These are phyloP conservation scores for Cromileptes altivelis DNA, from an alignment of 2,113 vertebrate genomes.

Conservation along the genomic window DNA sequence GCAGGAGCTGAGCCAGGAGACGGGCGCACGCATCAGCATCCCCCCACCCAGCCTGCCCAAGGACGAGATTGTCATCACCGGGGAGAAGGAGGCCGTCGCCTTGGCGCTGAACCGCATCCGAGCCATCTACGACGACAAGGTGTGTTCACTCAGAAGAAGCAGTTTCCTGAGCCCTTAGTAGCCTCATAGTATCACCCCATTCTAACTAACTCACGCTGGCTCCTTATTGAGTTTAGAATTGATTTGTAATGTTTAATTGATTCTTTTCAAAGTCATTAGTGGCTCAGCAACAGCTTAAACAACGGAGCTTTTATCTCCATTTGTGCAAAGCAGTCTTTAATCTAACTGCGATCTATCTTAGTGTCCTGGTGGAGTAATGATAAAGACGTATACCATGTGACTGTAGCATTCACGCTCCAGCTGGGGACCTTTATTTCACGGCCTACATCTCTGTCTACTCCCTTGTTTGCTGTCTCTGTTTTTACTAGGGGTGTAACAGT, in stretches of 20 bases:
- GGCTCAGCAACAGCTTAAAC: neutral
- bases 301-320: neutral
- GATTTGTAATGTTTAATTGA: neutral
- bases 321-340: neutral
- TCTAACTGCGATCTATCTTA: neutral
- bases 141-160: conserved; percentile 15
- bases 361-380: neutral
- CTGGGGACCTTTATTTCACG: neutral
- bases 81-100: conserved; percentile 85
- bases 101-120: conserved; percentile 80
- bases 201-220: neutral
- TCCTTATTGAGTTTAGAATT: neutral
- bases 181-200: too few species aligned
- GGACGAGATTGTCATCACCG: conserved; percentile 87
- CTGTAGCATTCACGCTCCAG: too few species aligned
- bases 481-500: too few species aligned
- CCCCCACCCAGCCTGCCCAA: conserved; percentile 83
- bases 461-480: too few species aligned
- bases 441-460: too few species aligned
- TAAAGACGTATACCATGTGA: neutral
- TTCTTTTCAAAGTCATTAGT: neutral
- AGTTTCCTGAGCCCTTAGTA: neutral
- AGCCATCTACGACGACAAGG: conserved; percentile 86
- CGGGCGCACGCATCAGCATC: conserved; percentile 84
- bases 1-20: conserved; percentile 86